Conservation (phyloP, 1,140 invertebrate species). For the Dreissena rostriformis region DNA sequence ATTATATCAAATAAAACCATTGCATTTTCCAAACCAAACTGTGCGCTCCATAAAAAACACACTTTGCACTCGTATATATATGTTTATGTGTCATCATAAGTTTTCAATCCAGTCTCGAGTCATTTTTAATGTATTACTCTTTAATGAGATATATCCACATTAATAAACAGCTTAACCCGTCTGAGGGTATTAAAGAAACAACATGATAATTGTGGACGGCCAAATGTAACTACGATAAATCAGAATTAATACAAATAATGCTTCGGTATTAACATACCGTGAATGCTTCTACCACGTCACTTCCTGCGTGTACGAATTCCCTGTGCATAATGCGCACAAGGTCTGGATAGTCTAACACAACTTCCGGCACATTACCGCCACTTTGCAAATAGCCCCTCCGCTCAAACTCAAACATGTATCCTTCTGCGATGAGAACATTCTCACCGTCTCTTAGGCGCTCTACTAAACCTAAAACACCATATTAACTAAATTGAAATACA, state of each 20-base stretch:
- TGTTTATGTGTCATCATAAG: no score
- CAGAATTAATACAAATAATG: not conserved
- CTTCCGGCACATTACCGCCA: conserved; percentile 72
- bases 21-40: no score
- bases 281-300: conserved; percentile 74
- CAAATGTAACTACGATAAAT: no score
- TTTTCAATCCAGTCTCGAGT: no score
- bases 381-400: conserved; percentile 71
- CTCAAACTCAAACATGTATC: conserved; percentile 76
- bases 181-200: no score
- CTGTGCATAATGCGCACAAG: conserved; percentile 65
- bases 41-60: no score
- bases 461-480: conserved; percentile 3
- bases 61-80: no score
- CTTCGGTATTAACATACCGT: conserved; percentile 57
- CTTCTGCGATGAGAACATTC: conserved; percentile 69
- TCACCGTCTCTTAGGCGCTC: conserved; percentile 53
- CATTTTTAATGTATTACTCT: no score
- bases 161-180: no score
- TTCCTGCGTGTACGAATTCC: conserved; percentile 75
- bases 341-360: conserved; percentile 71
- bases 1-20: no score
- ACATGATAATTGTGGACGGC: no score
- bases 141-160: no score
- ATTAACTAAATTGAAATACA: not conserved